Percentiles rank a stretch among this genome's conserved stretches.
Conservation (phyloP, 2,797 vertebrate species). For the Sternarchorhynchus goeldii region DNA sequence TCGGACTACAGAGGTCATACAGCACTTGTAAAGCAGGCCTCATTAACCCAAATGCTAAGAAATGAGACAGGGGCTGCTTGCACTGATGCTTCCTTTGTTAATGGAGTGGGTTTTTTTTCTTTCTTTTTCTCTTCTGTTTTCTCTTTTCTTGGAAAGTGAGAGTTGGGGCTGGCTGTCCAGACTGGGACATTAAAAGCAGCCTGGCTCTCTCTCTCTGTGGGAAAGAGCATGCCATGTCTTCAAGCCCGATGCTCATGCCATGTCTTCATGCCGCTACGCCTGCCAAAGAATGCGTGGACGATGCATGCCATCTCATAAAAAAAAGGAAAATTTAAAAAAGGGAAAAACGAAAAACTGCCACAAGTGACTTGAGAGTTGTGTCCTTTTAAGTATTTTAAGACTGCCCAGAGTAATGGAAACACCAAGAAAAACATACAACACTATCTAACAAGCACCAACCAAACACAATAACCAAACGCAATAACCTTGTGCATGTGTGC, state of each 20-base stretch:
- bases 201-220: conserved; percentile 33
- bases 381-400: conserved; percentile 42
- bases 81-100: conserved; percentile 51
- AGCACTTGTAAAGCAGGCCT: conserved; percentile 56
- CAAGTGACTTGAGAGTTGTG: conserved; percentile 31
- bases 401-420: conserved; percentile 32
- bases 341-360: conserved; percentile 14
- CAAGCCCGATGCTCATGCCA: conserved; percentile 61
- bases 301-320: conserved; percentile 25
- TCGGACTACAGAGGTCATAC: conserved; percentile 56
- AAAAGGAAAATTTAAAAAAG: not conserved
- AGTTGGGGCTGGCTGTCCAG: not conserved
- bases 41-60: conserved; percentile 61
- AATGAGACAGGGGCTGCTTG: conserved; percentile 51
- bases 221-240: conserved; percentile 61
- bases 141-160: conserved; percentile 41
- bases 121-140: conserved; percentile 36
- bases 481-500: conserved; percentile 1
- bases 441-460: conserved; percentile 58
- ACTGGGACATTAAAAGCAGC: conserved; percentile 57
- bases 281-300: conserved; percentile 51
- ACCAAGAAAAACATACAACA: conserved; percentile 39
- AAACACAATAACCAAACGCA: conserved; percentile 21
- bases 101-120: conserved; percentile 42
- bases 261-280: conserved; percentile 54